Conservation (phyloP, 2,113 vertebrate genomes). For the Thunnus thynnus region DNA sequence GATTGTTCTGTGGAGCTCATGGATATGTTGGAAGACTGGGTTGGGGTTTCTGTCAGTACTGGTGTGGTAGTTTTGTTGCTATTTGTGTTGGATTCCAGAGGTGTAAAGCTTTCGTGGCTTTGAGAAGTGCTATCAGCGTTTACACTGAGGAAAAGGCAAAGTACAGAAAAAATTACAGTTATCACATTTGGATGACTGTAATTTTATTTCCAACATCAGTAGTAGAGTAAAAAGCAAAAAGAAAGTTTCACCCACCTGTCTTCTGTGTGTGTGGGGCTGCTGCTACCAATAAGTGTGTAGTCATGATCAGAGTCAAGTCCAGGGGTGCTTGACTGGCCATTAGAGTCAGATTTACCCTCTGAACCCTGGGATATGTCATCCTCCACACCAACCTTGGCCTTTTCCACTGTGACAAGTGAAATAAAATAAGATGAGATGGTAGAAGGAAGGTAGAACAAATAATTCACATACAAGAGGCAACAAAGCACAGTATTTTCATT, state of each 20-base stretch:
- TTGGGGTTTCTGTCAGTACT: slow-evolving; percentile 37
- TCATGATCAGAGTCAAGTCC: slow-evolving; percentile 81
- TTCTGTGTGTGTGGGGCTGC: slow-evolving; percentile 85
- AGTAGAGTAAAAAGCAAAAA: not conserved
- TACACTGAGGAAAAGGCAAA: slow-evolving; percentile 52
- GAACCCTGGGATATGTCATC: slow-evolving; percentile 78
- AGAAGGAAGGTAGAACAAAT: slow-evolving; percentile 1
- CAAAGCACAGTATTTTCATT: not conserved
- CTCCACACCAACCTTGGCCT: slow-evolving; percentile 44
- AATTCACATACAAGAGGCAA: not conserved
- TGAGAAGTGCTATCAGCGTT: slow-evolving; percentile 46
- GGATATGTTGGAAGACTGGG: slow-evolving; percentile 36
- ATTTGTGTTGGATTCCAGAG: slow-evolving; percentile 49
- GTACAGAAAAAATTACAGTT: not conserved
- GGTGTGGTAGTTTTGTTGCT: slow-evolving; percentile 19
- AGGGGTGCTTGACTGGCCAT: slow-evolving; percentile 67
- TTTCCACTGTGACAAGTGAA: slow-evolving; percentile 49
- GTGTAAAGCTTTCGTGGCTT: slow-evolving; percentile 49
- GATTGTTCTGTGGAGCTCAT: slow-evolving; percentile 23
- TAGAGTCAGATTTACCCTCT: slow-evolving; percentile 71
- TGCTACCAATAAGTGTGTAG: slow-evolving; percentile 85
- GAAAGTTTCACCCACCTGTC: slow-evolving; percentile 79
- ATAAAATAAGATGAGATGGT: not conserved
- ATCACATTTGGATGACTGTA: not conserved
- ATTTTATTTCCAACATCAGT: slow-evolving; percentile 3